Evolutionary conservation across 2,888 invertebrate species (phyloP).

Genomic region (Polia nebulosa): DNA sequence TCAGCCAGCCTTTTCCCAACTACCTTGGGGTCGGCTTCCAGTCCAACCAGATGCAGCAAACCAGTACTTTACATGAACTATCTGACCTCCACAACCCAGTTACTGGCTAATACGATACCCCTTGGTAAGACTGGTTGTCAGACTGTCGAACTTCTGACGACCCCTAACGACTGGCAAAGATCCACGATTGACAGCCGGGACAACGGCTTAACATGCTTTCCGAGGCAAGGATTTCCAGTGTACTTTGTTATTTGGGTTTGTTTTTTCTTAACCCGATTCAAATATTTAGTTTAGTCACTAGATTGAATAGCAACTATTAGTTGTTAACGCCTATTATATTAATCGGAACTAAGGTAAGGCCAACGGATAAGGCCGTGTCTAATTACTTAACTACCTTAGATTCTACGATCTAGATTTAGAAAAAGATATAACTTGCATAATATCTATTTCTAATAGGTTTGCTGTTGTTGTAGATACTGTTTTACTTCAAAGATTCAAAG

Average conservation of each 20-base stretch:
- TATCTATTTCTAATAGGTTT: conserved; percentile 10
- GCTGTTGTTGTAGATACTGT: background rate
- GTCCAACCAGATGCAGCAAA: too few species aligned
- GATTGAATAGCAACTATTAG: conserved; percentile 18
- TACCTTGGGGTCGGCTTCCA: too few species aligned
- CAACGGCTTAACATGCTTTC: too few species aligned
- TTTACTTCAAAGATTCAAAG: background rate
- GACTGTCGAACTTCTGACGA: too few species aligned
- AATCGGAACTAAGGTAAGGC: conserved; percentile 49
- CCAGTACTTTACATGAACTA: too few species aligned
- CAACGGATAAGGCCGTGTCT: conserved; percentile 47
- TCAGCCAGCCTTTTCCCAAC: too few species aligned
- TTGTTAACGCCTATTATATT: conserved; percentile 22
- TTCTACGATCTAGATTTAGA: conserved; percentile 37
- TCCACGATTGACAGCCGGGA: too few species aligned
- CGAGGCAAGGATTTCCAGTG: too few species aligned
- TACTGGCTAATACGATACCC: too few species aligned
- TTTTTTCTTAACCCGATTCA: background rate
- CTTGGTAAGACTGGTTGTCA: too few species aligned
- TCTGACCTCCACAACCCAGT: too few species aligned
- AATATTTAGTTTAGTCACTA: background rate
- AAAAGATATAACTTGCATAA: conserved; percentile 20
- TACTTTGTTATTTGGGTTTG: background rate
- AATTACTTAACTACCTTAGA: conserved; percentile 44
- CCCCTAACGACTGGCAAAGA: too few species aligned